Evolutionary conservation across 2,113 vertebrate species (phyloP), one percentile per base, ranked within the genome.

Genomic region (Tragelaphus buxtoni): DNA sequence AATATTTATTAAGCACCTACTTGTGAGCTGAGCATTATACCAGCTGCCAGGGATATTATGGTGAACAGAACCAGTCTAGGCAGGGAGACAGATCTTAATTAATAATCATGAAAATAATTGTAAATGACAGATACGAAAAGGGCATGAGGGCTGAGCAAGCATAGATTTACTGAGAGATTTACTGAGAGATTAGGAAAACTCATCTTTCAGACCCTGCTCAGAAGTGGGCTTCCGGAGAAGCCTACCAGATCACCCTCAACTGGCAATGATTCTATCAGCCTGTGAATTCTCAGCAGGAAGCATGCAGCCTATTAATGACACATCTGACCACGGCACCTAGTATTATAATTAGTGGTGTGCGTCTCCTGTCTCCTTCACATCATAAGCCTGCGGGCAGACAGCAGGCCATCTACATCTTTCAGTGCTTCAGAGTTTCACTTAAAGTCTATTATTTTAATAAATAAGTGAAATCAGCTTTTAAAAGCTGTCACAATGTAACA

Each of bases 391-490:
- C 12, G n/a, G 35, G 47, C 94, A 60, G 58, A 61, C 53, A 30
- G 18, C 20, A 72, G n/a, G 30, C 42, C 61, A 28, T 61, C 42
- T 55, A 53, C 24, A 76, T 42, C 26, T 79, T 55, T 32, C 13
- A 47, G 11, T 2, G n/a, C 5, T 85, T 95, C 82, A 24, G 12
- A 58, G 22, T 56, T 39, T 69, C 88, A 56, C 13, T 60, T 81
- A 51, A 55, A 94, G 18, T 84, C 42, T 80, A 56, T 56, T 90
- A 32, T 81, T 94, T 88, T 22, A 87, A 84, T 55, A 88, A 96
- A 90, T 65, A 61, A 90, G 56, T 14, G 20, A 96, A 90, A 91
- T 91, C 76, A 30, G 32, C 83, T 93, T 90, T 35, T 93, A 56
- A 94, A 92, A 94, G 58, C 55, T 92, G 32, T 32, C 90, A 88